Conservation (phyloP, 2,113 vertebrate species). For the Macaca fascicularis region DNA sequence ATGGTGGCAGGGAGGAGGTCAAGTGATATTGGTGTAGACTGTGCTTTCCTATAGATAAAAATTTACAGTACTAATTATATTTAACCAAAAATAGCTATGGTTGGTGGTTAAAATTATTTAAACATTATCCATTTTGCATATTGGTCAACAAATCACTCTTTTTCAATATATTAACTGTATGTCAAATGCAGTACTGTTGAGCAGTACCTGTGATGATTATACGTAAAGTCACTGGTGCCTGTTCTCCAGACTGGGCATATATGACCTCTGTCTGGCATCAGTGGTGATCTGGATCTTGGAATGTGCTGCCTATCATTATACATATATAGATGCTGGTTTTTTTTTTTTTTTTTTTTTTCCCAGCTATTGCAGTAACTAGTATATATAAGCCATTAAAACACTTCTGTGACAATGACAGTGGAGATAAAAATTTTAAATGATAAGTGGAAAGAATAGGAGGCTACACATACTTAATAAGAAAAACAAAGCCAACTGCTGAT, state of each 20-base stretch:
- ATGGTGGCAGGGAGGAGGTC: neutral
- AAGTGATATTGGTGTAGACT: neutral
- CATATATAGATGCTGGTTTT: neutral
- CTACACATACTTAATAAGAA: neutral
- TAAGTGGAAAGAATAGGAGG: neutral
- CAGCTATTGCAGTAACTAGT: neutral
- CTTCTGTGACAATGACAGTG: neutral
- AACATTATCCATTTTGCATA: neutral
- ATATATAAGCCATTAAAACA: neutral
- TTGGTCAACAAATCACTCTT: neutral
- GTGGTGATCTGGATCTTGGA: neutral
- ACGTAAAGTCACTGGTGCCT: neutral
- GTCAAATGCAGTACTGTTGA: neutral
- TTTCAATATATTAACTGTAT: neutral
- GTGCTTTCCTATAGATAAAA: constrained; percentile 55
- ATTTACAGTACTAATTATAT: constrained; percentile 58
- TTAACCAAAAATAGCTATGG: constrained; percentile 22
- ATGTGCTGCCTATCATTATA: neutral
- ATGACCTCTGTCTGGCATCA: neutral
- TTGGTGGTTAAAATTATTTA: constrained; percentile 3
- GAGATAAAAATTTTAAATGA: neutral
- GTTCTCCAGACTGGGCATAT: neutral
- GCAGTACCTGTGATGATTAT: neutral
- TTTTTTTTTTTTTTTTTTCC: neutral
- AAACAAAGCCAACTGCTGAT: neutral